Percentiles rank a stretch among this genome's conserved stretches.
Evolutionary conservation across 2,113 vertebrate species (phyloP).

Genomic region (Ceuthmochares aereus): DNA sequence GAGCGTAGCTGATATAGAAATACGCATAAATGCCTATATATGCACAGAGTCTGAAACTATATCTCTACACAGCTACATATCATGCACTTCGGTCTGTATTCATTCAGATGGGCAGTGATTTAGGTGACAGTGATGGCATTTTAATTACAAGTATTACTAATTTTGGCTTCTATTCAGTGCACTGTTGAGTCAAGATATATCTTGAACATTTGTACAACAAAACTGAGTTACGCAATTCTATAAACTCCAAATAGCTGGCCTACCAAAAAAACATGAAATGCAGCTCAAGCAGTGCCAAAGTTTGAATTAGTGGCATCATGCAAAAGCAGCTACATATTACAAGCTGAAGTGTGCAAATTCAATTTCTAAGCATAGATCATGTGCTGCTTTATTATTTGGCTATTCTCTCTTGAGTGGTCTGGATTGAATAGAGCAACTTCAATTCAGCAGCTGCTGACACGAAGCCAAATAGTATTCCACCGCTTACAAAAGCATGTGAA

Average conservation of each 20-base stretch:
- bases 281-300: not conserved
- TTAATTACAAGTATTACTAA: not conserved
- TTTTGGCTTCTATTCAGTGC: not conserved
- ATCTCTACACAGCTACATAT: not conserved
- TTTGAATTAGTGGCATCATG: not conserved
- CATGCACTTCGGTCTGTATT: not conserved
- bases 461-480: not conserved
- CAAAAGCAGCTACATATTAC: not conserved
- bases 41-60: not conserved
- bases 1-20: not conserved
- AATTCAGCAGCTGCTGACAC: not conserved
- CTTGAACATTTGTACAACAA: not conserved
- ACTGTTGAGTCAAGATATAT: not conserved
- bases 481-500: not conserved
- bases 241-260: not conserved
- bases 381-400: not conserved
- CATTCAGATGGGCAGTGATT: not conserved
- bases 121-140: not conserved
- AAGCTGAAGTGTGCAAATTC: slow-evolving; percentile 33
- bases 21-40: not conserved
- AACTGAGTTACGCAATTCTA: not conserved
- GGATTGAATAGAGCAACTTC: not conserved
- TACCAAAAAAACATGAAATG: not conserved
- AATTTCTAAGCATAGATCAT: not conserved
- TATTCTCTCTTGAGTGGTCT: not conserved